These are phyloP conservation scores for Brenthis ino DNA, from an alignment of 2,888 invertebrate genomes.

Conservation along the genomic window DNA sequence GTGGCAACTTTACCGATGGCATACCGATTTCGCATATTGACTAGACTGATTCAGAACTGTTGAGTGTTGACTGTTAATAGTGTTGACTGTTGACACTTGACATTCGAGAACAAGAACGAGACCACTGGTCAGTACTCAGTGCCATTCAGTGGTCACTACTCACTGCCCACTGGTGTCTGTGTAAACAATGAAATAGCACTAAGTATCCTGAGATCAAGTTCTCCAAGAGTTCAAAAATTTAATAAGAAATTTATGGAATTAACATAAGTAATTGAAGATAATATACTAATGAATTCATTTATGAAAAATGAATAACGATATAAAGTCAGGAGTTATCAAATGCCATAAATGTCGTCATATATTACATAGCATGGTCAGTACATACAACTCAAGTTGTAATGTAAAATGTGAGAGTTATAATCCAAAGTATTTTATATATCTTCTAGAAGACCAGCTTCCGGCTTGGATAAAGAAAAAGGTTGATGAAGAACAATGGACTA, in stretches of 20 bases:
- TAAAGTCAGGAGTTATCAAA: slow-evolving; percentile 48
- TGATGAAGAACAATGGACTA: slow-evolving; percentile 83
- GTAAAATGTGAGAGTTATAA: slow-evolving; percentile 59
- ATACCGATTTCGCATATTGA: too few relatives aligned
- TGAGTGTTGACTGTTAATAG: too few relatives aligned
- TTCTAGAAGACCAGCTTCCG: slow-evolving; percentile 82
- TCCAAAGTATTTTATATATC: slow-evolving; percentile 67
- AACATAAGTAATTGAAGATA: neutral
- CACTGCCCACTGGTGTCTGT: too few relatives aligned
- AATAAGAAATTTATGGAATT: neutral
- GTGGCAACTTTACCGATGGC: too few relatives aligned
- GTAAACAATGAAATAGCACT: too few relatives aligned
- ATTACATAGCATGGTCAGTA: slow-evolving; percentile 51
- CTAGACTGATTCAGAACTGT: too few relatives aligned
- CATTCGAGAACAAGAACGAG: too few relatives aligned
- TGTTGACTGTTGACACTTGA: too few relatives aligned
- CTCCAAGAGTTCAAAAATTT: neutral
- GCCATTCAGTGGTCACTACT: too few relatives aligned
- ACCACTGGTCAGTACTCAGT: too few relatives aligned
- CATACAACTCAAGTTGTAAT: slow-evolving; percentile 49
- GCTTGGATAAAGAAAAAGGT: slow-evolving; percentile 80
- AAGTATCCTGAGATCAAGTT: too few relatives aligned
- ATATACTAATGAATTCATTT: neutral
- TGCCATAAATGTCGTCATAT: slow-evolving; percentile 75
- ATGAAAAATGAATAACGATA: slow-evolving; percentile 15